phyloP scores from a whole-genome alignment of 2,888 invertebrate species.

The Unio pictorum region DNA sequence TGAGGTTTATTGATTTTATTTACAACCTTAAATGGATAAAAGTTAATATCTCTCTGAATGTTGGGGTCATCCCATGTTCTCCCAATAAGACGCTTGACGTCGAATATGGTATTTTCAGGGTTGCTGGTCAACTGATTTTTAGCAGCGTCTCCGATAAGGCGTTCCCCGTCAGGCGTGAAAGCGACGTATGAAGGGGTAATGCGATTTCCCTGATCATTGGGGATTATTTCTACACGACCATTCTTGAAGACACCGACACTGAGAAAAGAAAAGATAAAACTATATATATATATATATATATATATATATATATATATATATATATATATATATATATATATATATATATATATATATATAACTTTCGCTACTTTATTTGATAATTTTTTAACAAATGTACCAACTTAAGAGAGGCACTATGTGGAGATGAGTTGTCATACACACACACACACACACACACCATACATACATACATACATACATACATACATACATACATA shows the following conservation, averaged over 20 bases:
- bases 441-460: too few relatives aligned
- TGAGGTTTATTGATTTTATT: conserved; percentile 94
- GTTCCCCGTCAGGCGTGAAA: conserved; percentile 94
- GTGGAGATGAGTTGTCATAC: too few relatives aligned
- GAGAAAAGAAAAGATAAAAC: conserved; percentile 18
- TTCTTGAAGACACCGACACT: conserved; percentile 84
- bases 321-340: background rate
- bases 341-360: background rate
- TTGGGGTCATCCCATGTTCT: conserved; percentile 92
- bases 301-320: background rate
- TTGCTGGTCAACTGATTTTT: conserved; percentile 96
- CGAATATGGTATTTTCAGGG: conserved; percentile 98
- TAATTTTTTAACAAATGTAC: too few relatives aligned
- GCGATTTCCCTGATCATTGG: conserved; percentile 98
- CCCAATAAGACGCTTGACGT: conserved; percentile 98
- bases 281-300: too few relatives aligned
- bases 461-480: too few relatives aligned
- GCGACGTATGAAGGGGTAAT: conserved; percentile 99
- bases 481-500: too few relatives aligned
- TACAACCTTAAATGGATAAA: conserved; percentile 96
- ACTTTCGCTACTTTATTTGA: too few relatives aligned
- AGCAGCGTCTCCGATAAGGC: conserved; percentile 98
- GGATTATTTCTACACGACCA: conserved; percentile 97
- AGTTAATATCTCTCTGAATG: conserved; percentile 96
- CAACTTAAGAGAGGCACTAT: too few relatives aligned